A percentile compares a stretch with the other conserved stretches of the same genome.
These are phyloP conservation scores for Drepanosiphum platanoidis DNA, from an alignment of 2,888 invertebrate species.

Conservation along the genomic window DNA sequence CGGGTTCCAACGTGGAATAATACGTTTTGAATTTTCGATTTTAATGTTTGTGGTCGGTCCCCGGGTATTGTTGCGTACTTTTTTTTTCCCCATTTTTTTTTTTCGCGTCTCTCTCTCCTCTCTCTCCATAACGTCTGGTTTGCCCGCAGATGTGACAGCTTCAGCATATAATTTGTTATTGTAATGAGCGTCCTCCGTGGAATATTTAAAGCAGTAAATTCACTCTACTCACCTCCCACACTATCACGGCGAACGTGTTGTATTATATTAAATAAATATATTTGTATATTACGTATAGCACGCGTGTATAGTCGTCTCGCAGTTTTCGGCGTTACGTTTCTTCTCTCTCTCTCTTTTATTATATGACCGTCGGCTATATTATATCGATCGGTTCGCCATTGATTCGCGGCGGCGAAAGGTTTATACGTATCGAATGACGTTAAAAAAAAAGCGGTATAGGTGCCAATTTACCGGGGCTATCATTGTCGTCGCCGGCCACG, in stretches of 20 bases:
- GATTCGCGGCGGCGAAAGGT: not conserved
- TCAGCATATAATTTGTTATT: conserved; percentile 54
- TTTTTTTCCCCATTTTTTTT: not conserved
- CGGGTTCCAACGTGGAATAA: not conserved
- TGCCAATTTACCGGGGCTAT: conserved; percentile 41
- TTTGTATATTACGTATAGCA: not conserved
- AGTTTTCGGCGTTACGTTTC: not conserved
- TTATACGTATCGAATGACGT: conserved; percentile 25
- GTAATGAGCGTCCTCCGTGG: conserved; percentile 39
- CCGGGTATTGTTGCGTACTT: not conserved
- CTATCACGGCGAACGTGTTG: not conserved
- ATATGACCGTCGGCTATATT: not conserved
- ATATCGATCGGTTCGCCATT: conserved; percentile 18
- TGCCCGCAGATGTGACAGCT: conserved; percentile 29
- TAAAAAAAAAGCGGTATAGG: conserved; percentile 12
- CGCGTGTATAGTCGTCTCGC: not conserved
- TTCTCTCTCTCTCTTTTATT: not conserved
- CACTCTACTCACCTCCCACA: not conserved
- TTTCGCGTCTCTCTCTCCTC: not conserved
- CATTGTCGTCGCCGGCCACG: not conserved
- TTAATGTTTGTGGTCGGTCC: conserved; percentile 1
- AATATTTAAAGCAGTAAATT: conserved; percentile 55
- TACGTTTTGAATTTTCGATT: not conserved
- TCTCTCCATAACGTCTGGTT: conserved; percentile 34
- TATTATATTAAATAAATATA: not conserved